phyloP scores from a whole-genome alignment of 2,113 vertebrate species.

The Mastomys natalensis region DNA sequence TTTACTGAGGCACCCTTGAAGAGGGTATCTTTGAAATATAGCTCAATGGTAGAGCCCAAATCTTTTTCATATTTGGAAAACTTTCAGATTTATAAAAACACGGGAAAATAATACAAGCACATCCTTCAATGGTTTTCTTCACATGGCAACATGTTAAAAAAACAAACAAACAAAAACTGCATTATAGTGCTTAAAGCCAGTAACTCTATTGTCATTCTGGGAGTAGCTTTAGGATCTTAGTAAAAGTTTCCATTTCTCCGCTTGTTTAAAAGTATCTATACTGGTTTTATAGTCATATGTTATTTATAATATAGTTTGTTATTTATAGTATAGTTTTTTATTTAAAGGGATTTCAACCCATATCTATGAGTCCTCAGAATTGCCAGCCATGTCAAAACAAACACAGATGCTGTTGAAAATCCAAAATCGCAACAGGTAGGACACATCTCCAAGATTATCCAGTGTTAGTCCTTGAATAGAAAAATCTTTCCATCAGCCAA shows the following conservation, averaged over 20 bases:
- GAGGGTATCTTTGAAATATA: neutral
- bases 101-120: neutral
- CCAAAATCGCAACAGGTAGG: neutral
- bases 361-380: neutral
- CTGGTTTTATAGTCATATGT: neutral
- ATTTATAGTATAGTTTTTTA: neutral
- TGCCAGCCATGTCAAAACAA: neutral
- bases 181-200: neutral
- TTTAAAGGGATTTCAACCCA: neutral
- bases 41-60: neutral
- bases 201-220: neutral
- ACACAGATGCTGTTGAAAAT: neutral
- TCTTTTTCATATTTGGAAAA: neutral
- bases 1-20: neutral
- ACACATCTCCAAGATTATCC: neutral
- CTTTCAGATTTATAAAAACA: neutral
- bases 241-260: neutral
- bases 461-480: neutral
- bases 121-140: neutral
- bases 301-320: neutral
- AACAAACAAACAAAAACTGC: neutral
- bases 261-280: neutral
- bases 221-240: neutral
- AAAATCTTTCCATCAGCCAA: neutral
- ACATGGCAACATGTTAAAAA: neutral